phyloP scores from a whole-genome alignment of 2,888 invertebrate genomes.

The Drosophila sordidapex region DNA sequence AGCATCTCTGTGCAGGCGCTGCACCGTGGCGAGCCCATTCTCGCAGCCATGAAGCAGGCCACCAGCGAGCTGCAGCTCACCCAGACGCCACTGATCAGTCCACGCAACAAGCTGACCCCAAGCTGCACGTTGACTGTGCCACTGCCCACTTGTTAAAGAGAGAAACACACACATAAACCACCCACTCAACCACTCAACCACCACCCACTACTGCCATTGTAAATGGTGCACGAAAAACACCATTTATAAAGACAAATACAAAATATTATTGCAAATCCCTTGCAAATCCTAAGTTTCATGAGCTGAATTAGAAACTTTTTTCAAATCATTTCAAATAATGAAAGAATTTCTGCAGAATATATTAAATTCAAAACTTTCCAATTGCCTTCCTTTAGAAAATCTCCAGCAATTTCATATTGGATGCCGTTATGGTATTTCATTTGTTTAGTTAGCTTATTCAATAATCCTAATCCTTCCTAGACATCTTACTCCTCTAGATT shows the following conservation, averaged over 20 bases:
- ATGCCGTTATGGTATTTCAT: neutral
- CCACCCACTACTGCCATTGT: slow-evolving; percentile 29
- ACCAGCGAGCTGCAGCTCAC: slow-evolving; percentile 63
- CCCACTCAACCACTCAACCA: slow-evolving; percentile 12
- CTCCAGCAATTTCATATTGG: neutral
- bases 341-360: neutral
- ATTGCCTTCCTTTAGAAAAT: neutral
- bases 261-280: neutral
- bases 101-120: slow-evolving; percentile 55
- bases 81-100: slow-evolving; percentile 58
- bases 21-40: slow-evolving; percentile 68
- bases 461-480: neutral
- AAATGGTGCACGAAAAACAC: slow-evolving; percentile 11
- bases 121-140: slow-evolving; percentile 53
- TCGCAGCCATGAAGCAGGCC: slow-evolving; percentile 66
- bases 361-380: neutral
- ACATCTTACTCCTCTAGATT: neutral
- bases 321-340: neutral
- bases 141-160: slow-evolving; percentile 50
- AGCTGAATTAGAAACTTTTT: neutral
- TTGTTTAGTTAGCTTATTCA: neutral
- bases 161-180: neutral
- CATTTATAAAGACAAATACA: neutral
- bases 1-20: slow-evolving; percentile 69
- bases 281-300: neutral